Conservation (phyloP, 2,113 vertebrate species). For the Xenopus tropicalis region DNA sequence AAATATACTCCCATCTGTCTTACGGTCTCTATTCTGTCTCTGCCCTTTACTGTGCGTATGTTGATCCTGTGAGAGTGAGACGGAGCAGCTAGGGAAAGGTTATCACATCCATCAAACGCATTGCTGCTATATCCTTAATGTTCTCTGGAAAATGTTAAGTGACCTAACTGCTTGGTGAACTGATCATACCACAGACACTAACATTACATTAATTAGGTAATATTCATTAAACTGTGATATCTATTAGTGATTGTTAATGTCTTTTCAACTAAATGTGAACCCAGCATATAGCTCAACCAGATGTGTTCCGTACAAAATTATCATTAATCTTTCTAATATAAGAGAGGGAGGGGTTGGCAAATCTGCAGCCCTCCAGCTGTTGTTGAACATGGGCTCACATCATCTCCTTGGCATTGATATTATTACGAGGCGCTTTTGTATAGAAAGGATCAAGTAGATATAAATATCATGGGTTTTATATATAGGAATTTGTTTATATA, state of each 20-base stretch:
- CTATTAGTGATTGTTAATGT: slow-evolving; percentile 43
- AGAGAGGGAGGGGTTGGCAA: background rate
- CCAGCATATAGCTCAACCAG: slow-evolving; percentile 26
- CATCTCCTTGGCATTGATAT: background rate
- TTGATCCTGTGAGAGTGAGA: slow-evolving; percentile 38
- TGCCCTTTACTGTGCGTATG: slow-evolving; percentile 29
- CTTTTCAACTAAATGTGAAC: slow-evolving; percentile 41
- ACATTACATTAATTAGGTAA: slow-evolving; percentile 46
- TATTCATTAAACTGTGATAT: slow-evolving; percentile 45
- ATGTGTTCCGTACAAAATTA: slow-evolving; percentile 22
- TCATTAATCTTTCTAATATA: slow-evolving; percentile 1
- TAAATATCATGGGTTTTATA: too few relatives aligned
- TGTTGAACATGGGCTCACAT: background rate
- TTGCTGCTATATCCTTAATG: slow-evolving; percentile 36
- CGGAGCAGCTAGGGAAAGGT: slow-evolving; percentile 34
- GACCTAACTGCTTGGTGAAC: slow-evolving; percentile 41
- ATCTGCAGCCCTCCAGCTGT: background rate
- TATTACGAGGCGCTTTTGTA: too few relatives aligned
- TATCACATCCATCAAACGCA: slow-evolving; percentile 41
- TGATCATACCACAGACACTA: slow-evolving; percentile 41
- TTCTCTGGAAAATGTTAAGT: slow-evolving; percentile 42
- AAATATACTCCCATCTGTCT: slow-evolving; percentile 23
- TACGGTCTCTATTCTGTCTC: slow-evolving; percentile 28
- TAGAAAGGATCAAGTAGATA: too few relatives aligned
- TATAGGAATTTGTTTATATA: too few relatives aligned